Evolutionary conservation across 2,888 invertebrate species (phyloP).

Genomic region (Megamerina dolium): DNA sequence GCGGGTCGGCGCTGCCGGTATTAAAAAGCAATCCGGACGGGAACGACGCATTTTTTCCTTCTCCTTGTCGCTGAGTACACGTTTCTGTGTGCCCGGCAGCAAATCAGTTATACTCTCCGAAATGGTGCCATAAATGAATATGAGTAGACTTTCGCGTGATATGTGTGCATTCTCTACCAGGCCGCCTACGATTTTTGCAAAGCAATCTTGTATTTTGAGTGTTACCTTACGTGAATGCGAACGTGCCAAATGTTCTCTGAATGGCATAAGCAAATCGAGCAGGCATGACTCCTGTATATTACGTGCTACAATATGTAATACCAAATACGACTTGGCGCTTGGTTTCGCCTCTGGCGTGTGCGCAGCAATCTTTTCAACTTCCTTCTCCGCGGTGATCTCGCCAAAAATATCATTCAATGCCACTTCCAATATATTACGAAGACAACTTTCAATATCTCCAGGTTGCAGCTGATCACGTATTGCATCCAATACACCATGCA

Average conservation of each 20-base stretch:
- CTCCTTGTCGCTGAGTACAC: conserved; percentile 51
- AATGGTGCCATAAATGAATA: conserved; percentile 75
- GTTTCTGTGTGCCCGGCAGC: conserved; percentile 53
- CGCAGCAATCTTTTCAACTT: conserved; percentile 73
- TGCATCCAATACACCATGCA: conserved; percentile 73
- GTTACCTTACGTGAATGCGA: conserved; percentile 76
- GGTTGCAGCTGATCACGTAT: conserved; percentile 65
- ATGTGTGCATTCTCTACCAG: conserved; percentile 77
- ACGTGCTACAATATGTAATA: conserved; percentile 73
- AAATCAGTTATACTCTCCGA: conserved; percentile 75
- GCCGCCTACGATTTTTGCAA: conserved; percentile 73
- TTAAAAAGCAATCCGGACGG: conserved; percentile 70
- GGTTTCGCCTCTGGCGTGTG: conserved; percentile 78
- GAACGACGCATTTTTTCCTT: conserved; percentile 53
- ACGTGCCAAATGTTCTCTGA: conserved; percentile 71
- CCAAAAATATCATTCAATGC: conserved; percentile 88
- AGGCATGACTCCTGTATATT: conserved; percentile 72
- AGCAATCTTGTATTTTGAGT: conserved; percentile 71
- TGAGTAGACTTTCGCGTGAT: conserved; percentile 63
- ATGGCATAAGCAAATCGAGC: conserved; percentile 69
- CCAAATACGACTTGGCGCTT: conserved; percentile 78
- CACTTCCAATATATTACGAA: conserved; percentile 72
- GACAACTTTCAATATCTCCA: conserved; percentile 72
- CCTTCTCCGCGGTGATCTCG: conserved; percentile 82
- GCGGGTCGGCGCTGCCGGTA: conserved; percentile 68